These are phyloP conservation scores for Drosophila triauraria DNA, from an alignment of 1,140 invertebrate species.

Conservation along the genomic window DNA sequence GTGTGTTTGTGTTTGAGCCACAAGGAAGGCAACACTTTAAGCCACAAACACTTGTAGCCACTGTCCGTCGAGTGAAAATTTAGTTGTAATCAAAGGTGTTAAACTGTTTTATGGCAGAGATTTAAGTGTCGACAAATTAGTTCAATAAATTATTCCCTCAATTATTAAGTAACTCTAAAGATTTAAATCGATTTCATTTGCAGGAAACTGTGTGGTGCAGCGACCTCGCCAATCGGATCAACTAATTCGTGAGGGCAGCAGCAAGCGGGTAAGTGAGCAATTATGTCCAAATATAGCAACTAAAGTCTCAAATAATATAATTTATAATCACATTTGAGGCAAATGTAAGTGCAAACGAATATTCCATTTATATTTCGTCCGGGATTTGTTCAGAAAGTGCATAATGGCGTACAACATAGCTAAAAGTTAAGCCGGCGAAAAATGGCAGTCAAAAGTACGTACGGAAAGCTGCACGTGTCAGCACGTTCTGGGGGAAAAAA, in stretches of 20 bases:
- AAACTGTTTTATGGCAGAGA: constrained; percentile 17
- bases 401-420: constrained; percentile 62
- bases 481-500: constrained; percentile 48
- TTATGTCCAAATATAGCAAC: not conserved
- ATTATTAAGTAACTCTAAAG: constrained; percentile 6
- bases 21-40: constrained; percentile 12
- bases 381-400: constrained; percentile 45
- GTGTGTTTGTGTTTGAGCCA: not conserved
- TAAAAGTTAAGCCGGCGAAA: constrained; percentile 54
- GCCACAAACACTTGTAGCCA: constrained; percentile 10
- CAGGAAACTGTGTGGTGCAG: constrained; percentile 92
- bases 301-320: not conserved
- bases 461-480: constrained; percentile 38
- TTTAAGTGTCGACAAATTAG: not conserved
- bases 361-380: constrained; percentile 15
- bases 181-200: constrained; percentile 16
- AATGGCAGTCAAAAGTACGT: constrained; percentile 18
- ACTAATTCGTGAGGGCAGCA: constrained; percentile 90
- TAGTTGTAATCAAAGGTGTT: constrained; percentile 37
- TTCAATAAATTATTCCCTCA: constrained; percentile 19
- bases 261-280: constrained; percentile 88
- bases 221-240: constrained; percentile 90
- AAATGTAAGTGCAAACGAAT: constrained; percentile 32
- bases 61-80: constrained; percentile 12
- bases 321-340: constrained; percentile 10